Evolutionary conservation across 2,888 invertebrate species (phyloP).

Genomic region (Patella pellucida): DNA sequence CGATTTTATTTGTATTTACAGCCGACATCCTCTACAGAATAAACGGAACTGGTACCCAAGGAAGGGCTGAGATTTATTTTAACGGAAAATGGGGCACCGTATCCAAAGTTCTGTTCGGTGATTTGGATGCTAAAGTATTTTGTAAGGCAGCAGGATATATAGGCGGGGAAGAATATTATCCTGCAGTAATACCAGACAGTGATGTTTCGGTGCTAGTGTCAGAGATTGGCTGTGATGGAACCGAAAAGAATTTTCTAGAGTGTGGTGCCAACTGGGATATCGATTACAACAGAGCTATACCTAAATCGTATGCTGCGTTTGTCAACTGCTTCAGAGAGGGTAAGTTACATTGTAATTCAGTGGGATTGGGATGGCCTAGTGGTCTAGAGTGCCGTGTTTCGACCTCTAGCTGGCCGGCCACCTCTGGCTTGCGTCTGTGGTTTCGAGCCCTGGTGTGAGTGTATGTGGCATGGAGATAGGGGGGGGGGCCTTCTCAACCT

Average conservation of each 20-base stretch:
- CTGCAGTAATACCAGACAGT: slow-evolving; percentile 24
- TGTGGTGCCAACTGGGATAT: slow-evolving; percentile 71
- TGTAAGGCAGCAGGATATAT: slow-evolving; percentile 47
- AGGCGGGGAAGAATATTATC: slow-evolving; percentile 37
- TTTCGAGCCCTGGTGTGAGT: too few relatives aligned
- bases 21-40: slow-evolving; percentile 50
- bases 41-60: slow-evolving; percentile 35
- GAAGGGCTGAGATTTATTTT: slow-evolving; percentile 52
- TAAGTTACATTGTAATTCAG: slow-evolving; percentile 19
- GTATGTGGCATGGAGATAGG: too few relatives aligned
- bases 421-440: too few relatives aligned
- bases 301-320: slow-evolving; percentile 44
- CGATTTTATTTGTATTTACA: slow-evolving; percentile 28
- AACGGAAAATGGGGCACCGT: slow-evolving; percentile 51
- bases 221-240: slow-evolving; percentile 79
- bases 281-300: slow-evolving; percentile 35
- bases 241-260: slow-evolving; percentile 78
- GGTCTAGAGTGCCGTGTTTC: too few relatives aligned
- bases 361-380: too few relatives aligned
- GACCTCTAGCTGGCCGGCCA: too few relatives aligned
- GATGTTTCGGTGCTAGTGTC: slow-evolving; percentile 76
- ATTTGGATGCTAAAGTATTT: slow-evolving; percentile 50
- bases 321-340: slow-evolving; percentile 53
- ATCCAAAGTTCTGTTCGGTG: slow-evolving; percentile 42
- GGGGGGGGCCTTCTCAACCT: too few relatives aligned